These are phyloP conservation scores for Gadopsis bispinosus DNA, from an alignment of 2,797 vertebrate genomes.

Conservation along the genomic window DNA sequence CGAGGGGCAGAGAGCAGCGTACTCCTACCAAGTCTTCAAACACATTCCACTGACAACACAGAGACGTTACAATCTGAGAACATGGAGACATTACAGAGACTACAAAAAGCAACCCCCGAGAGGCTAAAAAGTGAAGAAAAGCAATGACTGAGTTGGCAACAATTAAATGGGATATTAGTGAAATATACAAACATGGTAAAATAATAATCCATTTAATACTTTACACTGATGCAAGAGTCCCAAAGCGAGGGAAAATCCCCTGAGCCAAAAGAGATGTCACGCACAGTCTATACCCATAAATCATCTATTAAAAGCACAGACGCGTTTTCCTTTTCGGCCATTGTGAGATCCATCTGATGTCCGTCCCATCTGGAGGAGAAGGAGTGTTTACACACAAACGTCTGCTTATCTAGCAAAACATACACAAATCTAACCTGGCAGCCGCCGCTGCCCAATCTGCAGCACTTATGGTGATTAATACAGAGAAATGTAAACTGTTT, in stretches of 20 bases:
- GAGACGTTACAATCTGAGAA: conserved; percentile 46
- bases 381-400: conserved; percentile 76
- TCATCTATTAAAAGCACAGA: conserved; percentile 69
- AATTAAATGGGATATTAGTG: conserved; percentile 21
- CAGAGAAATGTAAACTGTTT: conserved; percentile 60
- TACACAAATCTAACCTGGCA: conserved; percentile 64
- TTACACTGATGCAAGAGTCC: conserved; percentile 25
- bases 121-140: conserved; percentile 11
- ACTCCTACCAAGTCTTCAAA: conserved; percentile 76
- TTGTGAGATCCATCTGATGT: conserved; percentile 68
- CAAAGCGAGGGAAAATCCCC: conserved; percentile 63
- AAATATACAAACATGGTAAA: conserved; percentile 17
- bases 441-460: conserved; percentile 33
- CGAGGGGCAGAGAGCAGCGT: conserved; percentile 51
- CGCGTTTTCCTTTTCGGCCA: conserved; percentile 43
- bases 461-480: conserved; percentile 65
- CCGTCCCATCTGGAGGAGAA: conserved; percentile 65
- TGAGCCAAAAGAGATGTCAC: conserved; percentile 53
- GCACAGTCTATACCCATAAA: conserved; percentile 58
- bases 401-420: conserved; percentile 63
- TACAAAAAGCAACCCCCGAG: conserved; percentile 3
- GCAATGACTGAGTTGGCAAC: conserved; percentile 9
- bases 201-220: conserved; percentile 31
- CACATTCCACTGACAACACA: conserved; percentile 66
- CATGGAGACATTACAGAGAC: conserved; percentile 39